Evolutionary conservation across 2,888 invertebrate genomes (phyloP), one percentile per base, ranked within the genome.

Genomic region (Drosophila pseudotalamancana): DNA sequence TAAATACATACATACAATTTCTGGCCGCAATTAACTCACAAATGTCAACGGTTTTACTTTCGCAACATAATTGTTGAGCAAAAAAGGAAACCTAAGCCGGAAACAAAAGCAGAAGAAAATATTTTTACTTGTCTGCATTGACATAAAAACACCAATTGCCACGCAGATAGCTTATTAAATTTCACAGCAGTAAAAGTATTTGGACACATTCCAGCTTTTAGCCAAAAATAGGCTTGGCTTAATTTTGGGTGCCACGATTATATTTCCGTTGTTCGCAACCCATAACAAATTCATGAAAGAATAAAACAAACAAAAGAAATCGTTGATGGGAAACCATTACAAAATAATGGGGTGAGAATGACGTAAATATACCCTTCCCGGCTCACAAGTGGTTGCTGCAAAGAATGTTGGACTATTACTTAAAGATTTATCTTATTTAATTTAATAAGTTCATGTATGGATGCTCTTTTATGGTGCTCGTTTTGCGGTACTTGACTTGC

Each of bases 141-240:
- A 77, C 81, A 83, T 83, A 62, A 71, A 81, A 83, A 77, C 79
- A 78, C 76, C 71, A 75, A 83, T 75, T 73, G 73, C 75, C 72
- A 72, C 69, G 70, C 62, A 62, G 75, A 61, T 55, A 72, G 59
- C 72, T 79, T 69, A 72, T 78, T 80, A 75, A 66, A 51, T 65
- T 55, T 62, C 70, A 29, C 59, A 67, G 49, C 45, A 56, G 72
- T 60, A 57, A 65, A 63, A 69, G 62, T 65, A 68, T 68, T 73
- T 73, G 60, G 50, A 54, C 14, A 45, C 59, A 73, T 65, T 53
- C 63, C 65, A 66, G 29, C 34, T 57, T 9, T 34, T 8, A 12
- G 18, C 19, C 37, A 12, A 27, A 37, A 5, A 35, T 35, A 49
- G 64, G 48, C 59, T 62, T 25, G 63, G 23, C 40, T 45, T 43